These are phyloP conservation scores for Drosophila emarginata DNA, from an alignment of 2,888 invertebrate genomes.

Conservation along the genomic window DNA sequence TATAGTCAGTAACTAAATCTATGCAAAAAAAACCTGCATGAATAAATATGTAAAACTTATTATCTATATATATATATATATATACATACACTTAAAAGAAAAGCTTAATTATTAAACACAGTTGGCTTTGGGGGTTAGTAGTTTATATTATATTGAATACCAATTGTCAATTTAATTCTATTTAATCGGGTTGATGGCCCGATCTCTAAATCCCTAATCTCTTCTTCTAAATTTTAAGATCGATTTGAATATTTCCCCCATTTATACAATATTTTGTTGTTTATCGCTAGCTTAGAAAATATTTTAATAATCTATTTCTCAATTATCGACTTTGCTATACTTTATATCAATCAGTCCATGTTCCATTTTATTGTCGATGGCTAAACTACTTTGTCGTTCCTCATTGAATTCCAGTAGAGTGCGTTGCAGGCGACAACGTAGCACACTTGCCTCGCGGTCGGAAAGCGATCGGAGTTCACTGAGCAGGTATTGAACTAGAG, in stretches of 20 bases:
- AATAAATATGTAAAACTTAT: slow-evolving; percentile 31
- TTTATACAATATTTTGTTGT: too few relatives aligned
- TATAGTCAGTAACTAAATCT: slow-evolving; percentile 4
- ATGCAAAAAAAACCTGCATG: slow-evolving; percentile 21
- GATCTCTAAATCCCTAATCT: too few relatives aligned
- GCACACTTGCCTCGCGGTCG: slow-evolving; percentile 10
- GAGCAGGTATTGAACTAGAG: slow-evolving; percentile 3
- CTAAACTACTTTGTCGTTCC: background rate
- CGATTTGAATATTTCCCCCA: too few relatives aligned
- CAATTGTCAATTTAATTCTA: too few relatives aligned
- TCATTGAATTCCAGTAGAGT: slow-evolving; percentile 23
- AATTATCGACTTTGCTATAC: slow-evolving; percentile 3
- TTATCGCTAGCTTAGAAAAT: background rate
- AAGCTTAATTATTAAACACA: background rate
- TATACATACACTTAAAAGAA: slow-evolving; percentile 2
- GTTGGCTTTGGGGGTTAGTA: too few relatives aligned
- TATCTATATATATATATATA: slow-evolving; percentile 17
- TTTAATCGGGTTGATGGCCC: too few relatives aligned
- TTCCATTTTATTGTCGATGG: background rate
- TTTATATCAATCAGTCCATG: background rate
- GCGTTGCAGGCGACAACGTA: slow-evolving; percentile 20
- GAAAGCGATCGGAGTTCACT: slow-evolving; percentile 19
- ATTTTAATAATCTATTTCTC: background rate
- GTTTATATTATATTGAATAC: too few relatives aligned
- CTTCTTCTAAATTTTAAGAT: too few relatives aligned